These are phyloP conservation scores for Ramazzottius varieornatus DNA, from an alignment of 2,888 invertebrate genomes.

Conservation along the genomic window DNA sequence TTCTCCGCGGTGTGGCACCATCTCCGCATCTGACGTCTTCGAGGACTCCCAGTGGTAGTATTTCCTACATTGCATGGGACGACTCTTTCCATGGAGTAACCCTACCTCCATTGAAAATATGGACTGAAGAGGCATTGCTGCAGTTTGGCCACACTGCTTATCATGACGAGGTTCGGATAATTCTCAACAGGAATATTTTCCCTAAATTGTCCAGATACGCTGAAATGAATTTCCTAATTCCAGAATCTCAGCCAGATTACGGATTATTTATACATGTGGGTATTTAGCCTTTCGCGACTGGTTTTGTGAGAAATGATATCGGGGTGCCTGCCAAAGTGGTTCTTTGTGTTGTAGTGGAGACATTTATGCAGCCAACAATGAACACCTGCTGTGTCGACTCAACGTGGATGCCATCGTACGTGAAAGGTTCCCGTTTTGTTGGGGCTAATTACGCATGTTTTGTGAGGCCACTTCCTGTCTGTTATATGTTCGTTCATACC, in stretches of 20 bases:
- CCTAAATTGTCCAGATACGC: too few relatives aligned
- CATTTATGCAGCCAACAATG: constrained; percentile 23
- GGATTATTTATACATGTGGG: constrained; percentile 20
- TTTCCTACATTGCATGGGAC: background rate
- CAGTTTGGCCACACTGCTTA: constrained; percentile 4
- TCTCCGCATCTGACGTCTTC: background rate
- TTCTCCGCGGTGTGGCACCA: background rate
- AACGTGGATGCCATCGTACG: constrained; percentile 22
- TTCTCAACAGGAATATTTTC: too few relatives aligned
- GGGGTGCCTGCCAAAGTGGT: too few relatives aligned
- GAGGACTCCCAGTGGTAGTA: background rate
- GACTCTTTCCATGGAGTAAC: background rate
- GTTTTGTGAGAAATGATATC: too few relatives aligned
- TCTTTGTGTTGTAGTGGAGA: too few relatives aligned
- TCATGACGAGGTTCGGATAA: background rate
- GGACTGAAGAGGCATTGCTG: background rate
- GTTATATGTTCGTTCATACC: background rate
- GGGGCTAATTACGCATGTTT: background rate
- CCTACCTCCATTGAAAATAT: background rate
- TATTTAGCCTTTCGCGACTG: too few relatives aligned
- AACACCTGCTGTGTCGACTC: constrained; percentile 23
- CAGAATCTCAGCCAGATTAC: constrained; percentile 8
- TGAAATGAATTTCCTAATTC: background rate
- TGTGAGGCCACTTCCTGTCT: background rate
- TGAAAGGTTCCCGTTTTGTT: too few relatives aligned